These are phyloP conservation scores for Latrodectus geometricus DNA, from an alignment of 1,140 invertebrate species.

Conservation along the genomic window DNA sequence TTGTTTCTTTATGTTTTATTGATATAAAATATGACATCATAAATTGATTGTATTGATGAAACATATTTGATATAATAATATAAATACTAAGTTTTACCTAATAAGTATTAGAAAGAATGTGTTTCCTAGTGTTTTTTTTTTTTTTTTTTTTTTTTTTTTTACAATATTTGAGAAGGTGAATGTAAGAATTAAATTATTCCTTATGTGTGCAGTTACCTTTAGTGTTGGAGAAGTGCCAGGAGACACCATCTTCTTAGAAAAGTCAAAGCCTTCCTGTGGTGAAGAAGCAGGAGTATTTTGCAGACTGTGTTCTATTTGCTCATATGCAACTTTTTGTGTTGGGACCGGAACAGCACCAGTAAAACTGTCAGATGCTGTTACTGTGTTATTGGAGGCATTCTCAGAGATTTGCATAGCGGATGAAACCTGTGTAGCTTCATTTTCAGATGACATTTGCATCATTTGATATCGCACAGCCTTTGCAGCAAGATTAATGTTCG, in stretches of 20 bases:
- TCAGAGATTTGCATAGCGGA: constrained; percentile 38
- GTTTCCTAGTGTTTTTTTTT: too few relatives aligned
- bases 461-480: constrained; percentile 30
- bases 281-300: constrained; percentile 51
- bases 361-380: too few relatives aligned
- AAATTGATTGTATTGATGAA: too few relatives aligned
- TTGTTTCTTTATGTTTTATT: too few relatives aligned
- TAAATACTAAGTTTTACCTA: too few relatives aligned
- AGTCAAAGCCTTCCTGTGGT: constrained; percentile 20
- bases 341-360: constrained; percentile 63
- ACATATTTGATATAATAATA: too few relatives aligned
- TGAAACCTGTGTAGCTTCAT: background rate
- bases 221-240: constrained; percentile 49
- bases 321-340: constrained; percentile 63
- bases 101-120: too few relatives aligned
- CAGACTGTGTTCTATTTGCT: constrained; percentile 62
- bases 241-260: constrained; percentile 24
- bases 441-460: background rate
- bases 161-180: background rate
- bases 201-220: constrained; percentile 11
- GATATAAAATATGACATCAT: too few relatives aligned
- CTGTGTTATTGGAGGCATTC: background rate
- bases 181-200: too few relatives aligned
- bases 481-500: constrained; percentile 48
- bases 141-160: too few relatives aligned